Evolutionary conservation across 2,113 vertebrate species (phyloP).

Genomic region (Arvicanthis niloticus): DNA sequence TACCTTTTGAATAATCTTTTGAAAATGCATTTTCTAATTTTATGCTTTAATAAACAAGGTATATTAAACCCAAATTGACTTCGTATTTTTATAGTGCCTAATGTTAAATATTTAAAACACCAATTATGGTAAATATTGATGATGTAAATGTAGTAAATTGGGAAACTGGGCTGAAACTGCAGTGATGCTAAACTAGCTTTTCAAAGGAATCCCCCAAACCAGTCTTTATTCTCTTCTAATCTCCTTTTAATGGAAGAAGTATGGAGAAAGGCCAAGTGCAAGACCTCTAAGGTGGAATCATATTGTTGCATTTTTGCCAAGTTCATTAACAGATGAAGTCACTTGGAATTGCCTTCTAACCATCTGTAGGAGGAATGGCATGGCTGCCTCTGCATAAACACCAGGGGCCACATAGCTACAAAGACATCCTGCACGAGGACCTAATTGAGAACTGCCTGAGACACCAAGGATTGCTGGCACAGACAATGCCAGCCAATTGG

Average conservation of each 20-base stretch:
- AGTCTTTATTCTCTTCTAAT: constrained; percentile 28
- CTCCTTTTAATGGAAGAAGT: constrained; percentile 45
- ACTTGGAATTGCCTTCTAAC: constrained; percentile 57
- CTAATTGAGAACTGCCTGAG: too few relatives aligned
- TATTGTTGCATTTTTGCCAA: background rate
- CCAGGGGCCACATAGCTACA: too few relatives aligned
- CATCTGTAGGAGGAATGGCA: too few relatives aligned
- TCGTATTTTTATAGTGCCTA: constrained; percentile 62
- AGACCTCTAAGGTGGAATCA: constrained; percentile 8
- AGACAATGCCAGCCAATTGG: too few relatives aligned
- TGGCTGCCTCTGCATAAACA: too few relatives aligned
- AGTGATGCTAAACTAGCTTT: constrained; percentile 47
- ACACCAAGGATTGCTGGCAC: too few relatives aligned
- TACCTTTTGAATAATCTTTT: constrained; percentile 71
- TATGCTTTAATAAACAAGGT: constrained; percentile 81
- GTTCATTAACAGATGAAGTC: constrained; percentile 49
- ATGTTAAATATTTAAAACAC: constrained; percentile 75
- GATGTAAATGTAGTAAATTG: constrained; percentile 58
- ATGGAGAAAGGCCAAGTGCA: background rate
- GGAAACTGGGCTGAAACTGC: constrained; percentile 59
- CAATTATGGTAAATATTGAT: constrained; percentile 67
- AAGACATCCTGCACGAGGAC: too few relatives aligned
- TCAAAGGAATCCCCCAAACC: constrained; percentile 25
- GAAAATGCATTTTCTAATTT: constrained; percentile 78
- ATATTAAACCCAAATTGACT: constrained; percentile 77